Evolutionary conservation across 2,888 invertebrate genomes (phyloP).

Genomic region (Drymonia ruficornis): DNA sequence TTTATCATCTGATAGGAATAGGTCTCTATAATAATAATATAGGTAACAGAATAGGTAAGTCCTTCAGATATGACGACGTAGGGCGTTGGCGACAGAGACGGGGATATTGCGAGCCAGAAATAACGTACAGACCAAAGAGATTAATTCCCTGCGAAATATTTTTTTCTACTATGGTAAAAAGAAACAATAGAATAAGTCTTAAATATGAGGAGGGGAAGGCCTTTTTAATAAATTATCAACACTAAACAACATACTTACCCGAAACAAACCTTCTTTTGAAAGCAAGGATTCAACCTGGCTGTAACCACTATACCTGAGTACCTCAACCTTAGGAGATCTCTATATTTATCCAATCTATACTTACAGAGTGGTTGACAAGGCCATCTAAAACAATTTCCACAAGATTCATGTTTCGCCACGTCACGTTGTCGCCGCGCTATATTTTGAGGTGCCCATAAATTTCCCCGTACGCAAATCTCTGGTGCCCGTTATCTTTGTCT

Average conservation of each 20-base stretch:
- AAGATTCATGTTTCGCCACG: constrained; percentile 34
- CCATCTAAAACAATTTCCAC: constrained; percentile 32
- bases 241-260: too few relatives aligned
- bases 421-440: constrained; percentile 44
- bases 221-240: too few relatives aligned
- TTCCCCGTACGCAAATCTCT: constrained; percentile 55
- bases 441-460: constrained; percentile 53
- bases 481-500: constrained; percentile 64
- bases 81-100: neutral
- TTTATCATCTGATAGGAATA: constrained; percentile 32
- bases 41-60: constrained; percentile 18
- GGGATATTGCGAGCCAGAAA: too few relatives aligned
- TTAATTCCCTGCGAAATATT: too few relatives aligned
- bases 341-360: neutral
- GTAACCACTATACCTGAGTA: neutral
- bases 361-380: neutral
- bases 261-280: too few relatives aligned
- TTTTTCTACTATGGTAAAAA: too few relatives aligned
- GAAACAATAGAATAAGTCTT: too few relatives aligned
- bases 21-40: constrained; percentile 19
- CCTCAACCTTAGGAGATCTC: neutral
- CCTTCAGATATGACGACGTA: neutral
- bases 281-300: neutral
- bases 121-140: too few relatives aligned
- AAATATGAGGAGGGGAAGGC: too few relatives aligned